Base-by-base conservation (phyloP, 2,797 vertebrate genomes). In the Hydrophis major region DNA sequence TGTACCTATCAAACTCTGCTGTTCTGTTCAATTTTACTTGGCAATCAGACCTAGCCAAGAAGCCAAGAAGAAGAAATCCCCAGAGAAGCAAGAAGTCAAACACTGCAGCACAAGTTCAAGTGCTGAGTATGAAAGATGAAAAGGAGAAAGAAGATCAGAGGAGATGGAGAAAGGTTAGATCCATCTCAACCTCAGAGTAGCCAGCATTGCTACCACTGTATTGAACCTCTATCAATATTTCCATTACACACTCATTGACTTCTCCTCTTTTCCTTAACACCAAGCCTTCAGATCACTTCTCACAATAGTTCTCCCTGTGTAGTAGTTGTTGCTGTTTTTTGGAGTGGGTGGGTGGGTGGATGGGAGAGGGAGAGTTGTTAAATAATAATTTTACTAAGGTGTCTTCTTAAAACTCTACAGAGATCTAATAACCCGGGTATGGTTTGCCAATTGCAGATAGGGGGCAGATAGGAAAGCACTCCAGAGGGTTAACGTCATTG, bases 181-280 rank as follows among this genome's bases (percentile, higher is more conserved):
- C 95, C 94, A 95, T 94, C 2, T 42, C 92, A 94, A 94, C 94
- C 2, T 42, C 92, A 92, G 91, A 95, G 91, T 57, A 1, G 88
- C 92, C 69, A 93, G 91, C 92, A 91, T 96, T 96, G 97, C 96
- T 95, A 94, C 94, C 94, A 95, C 94, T 88, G 87, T 95, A 96
- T 95, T 96, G 96, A 96, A 93, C 94, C 92, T 93, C 94, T 95
- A 95, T 96, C 96, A 97, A 57, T 96, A 95, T 95, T 97, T 97
- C 97, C 97, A 97, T 97, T 97, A 97, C 97, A 96, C 97, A 97
- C 94, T 92, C 37, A 96, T 93, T 95, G 94, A 95, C 96, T 95
- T 96, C 94, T 93, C 60, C 59, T 94, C 95, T 94, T 91, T 92
- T 89, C 94, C 95, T 91, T 88, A 10, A 20, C 61, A 16, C 91